These are phyloP conservation scores for Prionailurus viverrinus DNA, from an alignment of 2,113 vertebrate species.

Conservation along the genomic window DNA sequence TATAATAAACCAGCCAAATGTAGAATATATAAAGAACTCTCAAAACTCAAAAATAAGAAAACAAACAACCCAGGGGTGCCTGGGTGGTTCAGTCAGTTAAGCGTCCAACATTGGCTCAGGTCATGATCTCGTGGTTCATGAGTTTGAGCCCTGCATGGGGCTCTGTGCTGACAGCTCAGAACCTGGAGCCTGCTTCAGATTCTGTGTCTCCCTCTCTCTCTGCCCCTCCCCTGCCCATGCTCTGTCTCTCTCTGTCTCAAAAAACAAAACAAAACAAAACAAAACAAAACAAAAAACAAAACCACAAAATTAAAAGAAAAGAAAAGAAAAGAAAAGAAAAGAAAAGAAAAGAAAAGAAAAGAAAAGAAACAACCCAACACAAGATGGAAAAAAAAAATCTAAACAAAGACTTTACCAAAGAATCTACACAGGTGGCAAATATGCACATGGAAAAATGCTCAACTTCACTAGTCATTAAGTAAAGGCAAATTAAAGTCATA, in stretches of 20 bases:
- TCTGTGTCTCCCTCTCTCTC: too few species aligned
- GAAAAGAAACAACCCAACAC: not conserved
- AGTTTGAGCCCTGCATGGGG: too few species aligned
- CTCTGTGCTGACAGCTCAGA: too few species aligned
- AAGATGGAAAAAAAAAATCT: not conserved
- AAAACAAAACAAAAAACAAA: conserved; percentile 25
- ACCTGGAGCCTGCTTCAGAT: too few species aligned
- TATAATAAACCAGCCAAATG: not conserved
- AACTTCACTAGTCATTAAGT: not conserved
- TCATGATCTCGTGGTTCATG: too few species aligned
- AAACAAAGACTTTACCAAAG: not conserved
- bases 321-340: conserved; percentile 19
- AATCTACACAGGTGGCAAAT: not conserved
- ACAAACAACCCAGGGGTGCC: not conserved
- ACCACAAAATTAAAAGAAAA: not conserved
- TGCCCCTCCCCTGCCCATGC: too few species aligned
- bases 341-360: not conserved
- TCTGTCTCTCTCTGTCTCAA: too few species aligned
- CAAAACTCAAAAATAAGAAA: conserved; percentile 44
- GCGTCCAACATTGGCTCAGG: too few species aligned
- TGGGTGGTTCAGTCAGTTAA: too few species aligned
- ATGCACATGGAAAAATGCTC: not conserved
- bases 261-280: not conserved
- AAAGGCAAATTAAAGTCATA: not conserved
- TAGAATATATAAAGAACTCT: not conserved